These are phyloP conservation scores for Meloidogyne exigua DNA, from an alignment of 1,140 invertebrate species.

Conservation along the genomic window DNA sequence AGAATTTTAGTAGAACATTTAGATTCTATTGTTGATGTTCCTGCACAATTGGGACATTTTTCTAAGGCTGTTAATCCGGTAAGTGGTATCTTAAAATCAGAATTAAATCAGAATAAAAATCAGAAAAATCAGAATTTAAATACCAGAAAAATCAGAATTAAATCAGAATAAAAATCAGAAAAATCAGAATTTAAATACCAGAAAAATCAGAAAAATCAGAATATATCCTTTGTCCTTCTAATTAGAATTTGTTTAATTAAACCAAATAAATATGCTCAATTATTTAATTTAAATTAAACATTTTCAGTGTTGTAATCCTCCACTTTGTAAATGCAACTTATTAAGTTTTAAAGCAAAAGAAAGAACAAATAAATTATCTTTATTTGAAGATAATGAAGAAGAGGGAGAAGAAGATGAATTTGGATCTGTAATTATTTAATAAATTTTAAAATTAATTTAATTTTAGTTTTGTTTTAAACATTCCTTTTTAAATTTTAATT, in stretches of 20 bases:
- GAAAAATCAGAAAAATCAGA: neutral
- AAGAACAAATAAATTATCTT: neutral
- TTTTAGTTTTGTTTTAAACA: neutral
- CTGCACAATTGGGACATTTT: constrained; percentile 38
- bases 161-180: neutral
- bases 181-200: neutral
- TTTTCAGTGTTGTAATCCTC: constrained; percentile 52
- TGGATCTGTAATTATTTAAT: neutral
- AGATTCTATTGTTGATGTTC: constrained; percentile 35
- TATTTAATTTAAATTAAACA: constrained; percentile 28
- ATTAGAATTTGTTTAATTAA: too few relatives aligned
- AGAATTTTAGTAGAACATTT: constrained; percentile 32
- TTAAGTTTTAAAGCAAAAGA: constrained; percentile 10
- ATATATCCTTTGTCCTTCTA: neutral
- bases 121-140: neutral
- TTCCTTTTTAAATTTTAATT: neutral
- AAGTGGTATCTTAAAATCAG: neutral
- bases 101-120: neutral
- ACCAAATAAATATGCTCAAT: too few relatives aligned
- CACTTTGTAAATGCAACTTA: constrained; percentile 50
- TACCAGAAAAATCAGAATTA: neutral
- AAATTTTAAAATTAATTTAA: neutral
- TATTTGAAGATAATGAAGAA: neutral
- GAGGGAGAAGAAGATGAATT: neutral
- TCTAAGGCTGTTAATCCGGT: constrained; percentile 22